These are phyloP conservation scores for Idaea biselata DNA, from an alignment of 2,888 invertebrate species.

Conservation along the genomic window DNA sequence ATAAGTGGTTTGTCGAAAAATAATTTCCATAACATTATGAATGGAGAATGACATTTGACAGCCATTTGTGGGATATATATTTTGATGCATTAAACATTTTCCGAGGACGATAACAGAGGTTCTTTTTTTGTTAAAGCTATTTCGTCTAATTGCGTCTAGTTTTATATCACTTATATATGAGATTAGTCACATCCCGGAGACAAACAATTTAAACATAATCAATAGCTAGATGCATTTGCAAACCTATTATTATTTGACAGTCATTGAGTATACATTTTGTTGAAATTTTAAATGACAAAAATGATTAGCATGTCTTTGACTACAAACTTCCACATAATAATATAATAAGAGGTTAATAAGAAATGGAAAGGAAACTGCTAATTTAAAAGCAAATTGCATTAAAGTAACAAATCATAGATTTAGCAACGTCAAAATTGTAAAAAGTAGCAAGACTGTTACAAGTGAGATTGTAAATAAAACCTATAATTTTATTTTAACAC, in stretches of 20 bases:
- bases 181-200: not conserved
- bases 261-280: not conserved
- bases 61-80: not conserved
- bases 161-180: not conserved
- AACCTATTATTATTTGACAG: not conserved
- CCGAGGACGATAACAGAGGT: not conserved
- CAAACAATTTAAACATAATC: constrained; percentile 1
- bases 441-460: not conserved
- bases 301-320: constrained; percentile 4
- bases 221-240: not conserved
- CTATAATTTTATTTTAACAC: constrained; percentile 22
- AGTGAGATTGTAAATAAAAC: constrained; percentile 15
- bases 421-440: not conserved
- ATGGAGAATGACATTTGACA: not conserved
- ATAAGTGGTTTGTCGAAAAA: not conserved
- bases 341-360: constrained; percentile 2
- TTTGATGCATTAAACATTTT: not conserved
- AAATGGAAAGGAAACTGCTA: constrained; percentile 3
- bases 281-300: not conserved
- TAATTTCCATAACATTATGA: not conserved
- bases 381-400: not conserved
- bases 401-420: not conserved
- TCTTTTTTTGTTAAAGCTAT: not conserved
- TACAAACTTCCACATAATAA: not conserved
- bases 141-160: not conserved